These are phyloP conservation scores for Drosophila ohnishii DNA, from an alignment of 1,140 invertebrate species.

Conservation along the genomic window DNA sequence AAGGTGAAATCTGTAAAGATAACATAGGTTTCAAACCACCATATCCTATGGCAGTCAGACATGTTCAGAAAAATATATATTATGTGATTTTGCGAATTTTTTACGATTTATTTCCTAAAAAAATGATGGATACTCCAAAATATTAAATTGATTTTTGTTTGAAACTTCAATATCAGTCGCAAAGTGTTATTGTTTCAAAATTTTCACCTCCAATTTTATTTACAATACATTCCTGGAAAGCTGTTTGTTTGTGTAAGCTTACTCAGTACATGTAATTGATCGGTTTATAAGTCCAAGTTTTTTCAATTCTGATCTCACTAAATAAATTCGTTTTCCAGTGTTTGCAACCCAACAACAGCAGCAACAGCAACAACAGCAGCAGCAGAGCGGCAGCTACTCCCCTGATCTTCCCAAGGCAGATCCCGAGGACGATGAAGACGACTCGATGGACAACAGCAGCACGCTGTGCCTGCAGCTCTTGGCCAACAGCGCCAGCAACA, in stretches of 20 bases:
- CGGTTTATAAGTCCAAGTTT: neutral
- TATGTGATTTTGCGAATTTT: no score
- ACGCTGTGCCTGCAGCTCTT: conserved; percentile 83
- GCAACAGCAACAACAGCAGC: conserved; percentile 58
- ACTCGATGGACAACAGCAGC: conserved; percentile 84
- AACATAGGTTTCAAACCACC: no score
- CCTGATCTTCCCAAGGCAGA: conserved; percentile 77
- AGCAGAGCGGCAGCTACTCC: conserved; percentile 61
- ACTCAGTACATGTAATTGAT: neutral
- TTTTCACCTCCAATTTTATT: neutral
- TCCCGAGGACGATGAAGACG: conserved; percentile 86
- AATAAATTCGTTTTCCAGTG: conserved; percentile 49
- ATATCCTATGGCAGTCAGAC: no score
- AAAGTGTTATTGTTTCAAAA: no score
- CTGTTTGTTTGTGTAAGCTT: neutral
- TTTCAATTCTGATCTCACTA: neutral
- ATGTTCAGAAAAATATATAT: no score
- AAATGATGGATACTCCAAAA: no score
- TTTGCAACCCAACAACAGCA: conserved; percentile 69
- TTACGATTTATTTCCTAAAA: no score
- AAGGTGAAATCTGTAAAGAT: no score
- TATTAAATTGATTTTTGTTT: no score
- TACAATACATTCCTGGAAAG: neutral
- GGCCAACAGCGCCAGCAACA: conserved; percentile 74
- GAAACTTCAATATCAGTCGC: no score